A percentile compares a stretch with the other conserved stretches of the same genome.
Conservation (phyloP, 1,140 invertebrate species). For the Probaryconus sp. region DNA sequence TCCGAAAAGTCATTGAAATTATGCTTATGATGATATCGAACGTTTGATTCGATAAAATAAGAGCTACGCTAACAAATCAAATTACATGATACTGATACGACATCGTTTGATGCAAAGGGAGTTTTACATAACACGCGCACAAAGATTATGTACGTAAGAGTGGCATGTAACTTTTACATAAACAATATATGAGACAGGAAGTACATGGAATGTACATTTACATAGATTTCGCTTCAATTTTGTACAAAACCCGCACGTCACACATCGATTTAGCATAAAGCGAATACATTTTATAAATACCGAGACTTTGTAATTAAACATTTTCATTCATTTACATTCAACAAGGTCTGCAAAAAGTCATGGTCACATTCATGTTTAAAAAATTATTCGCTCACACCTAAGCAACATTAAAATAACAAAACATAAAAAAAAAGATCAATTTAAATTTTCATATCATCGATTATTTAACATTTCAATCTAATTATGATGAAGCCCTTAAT, state of each 20-base stretch:
- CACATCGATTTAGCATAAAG: conserved; percentile 30
- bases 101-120: conserved; percentile 27
- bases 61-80: conserved; percentile 34
- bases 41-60: conserved; percentile 30
- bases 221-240: conserved; percentile 23
- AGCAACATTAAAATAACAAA: conserved; percentile 4
- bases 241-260: conserved; percentile 20
- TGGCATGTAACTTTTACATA: conserved; percentile 42
- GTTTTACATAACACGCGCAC: conserved; percentile 40
- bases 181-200: conserved; percentile 40
- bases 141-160: conserved; percentile 39
- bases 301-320: too few relatives aligned
- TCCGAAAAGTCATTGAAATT: conserved; percentile 10
- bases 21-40: conserved; percentile 6
- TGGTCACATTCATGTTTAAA: too few relatives aligned
- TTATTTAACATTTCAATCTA: too few relatives aligned
- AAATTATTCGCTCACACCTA: neutral
- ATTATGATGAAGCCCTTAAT: too few relatives aligned
- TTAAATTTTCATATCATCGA: too few relatives aligned
- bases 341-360: too few relatives aligned
- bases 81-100: conserved; percentile 33
- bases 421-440: neutral
- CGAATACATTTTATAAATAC: conserved; percentile 18
- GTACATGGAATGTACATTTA: conserved; percentile 35
- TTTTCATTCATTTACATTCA: too few relatives aligned